phyloP scores from a whole-genome alignment of 2,888 invertebrate genomes.

The Cosmorhoe ocellata region DNA sequence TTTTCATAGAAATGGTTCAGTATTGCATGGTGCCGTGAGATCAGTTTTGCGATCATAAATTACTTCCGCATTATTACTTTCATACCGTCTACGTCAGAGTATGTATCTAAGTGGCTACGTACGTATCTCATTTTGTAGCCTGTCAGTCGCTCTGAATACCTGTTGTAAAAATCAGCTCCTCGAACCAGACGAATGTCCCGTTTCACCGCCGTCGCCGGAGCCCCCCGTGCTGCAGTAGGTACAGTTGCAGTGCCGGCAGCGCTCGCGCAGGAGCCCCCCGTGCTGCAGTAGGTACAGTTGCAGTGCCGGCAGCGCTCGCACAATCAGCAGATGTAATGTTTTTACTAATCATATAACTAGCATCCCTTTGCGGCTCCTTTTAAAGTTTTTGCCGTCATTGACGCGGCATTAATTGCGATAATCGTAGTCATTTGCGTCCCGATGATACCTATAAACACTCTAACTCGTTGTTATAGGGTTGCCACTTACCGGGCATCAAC shows the following conservation, averaged over 20 bases:
- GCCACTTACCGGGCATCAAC: not conserved
- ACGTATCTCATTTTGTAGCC: too few relatives aligned
- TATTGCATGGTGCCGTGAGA: not conserved
- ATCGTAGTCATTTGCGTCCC: slow-evolving; percentile 37
- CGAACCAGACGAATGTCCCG: too few relatives aligned
- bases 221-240: too few relatives aligned
- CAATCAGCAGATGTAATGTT: slow-evolving; percentile 22
- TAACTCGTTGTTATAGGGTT: slow-evolving; percentile 24
- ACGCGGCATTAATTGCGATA: slow-evolving; percentile 38
- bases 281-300: slow-evolving; percentile 3
- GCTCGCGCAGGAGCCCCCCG: too few relatives aligned
- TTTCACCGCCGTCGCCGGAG: too few relatives aligned
- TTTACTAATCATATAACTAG: slow-evolving; percentile 21
- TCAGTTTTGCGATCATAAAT: too few relatives aligned
- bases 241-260: not conserved
- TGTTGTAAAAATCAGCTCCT: too few relatives aligned
- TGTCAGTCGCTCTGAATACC: too few relatives aligned
- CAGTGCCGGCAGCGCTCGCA: not conserved
- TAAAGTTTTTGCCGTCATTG: slow-evolving; percentile 31
- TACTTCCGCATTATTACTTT: too few relatives aligned
- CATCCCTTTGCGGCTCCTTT: slow-evolving; percentile 31
- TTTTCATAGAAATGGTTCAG: not conserved
- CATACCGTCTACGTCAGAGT: too few relatives aligned
- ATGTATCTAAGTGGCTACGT: too few relatives aligned
- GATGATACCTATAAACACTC: slow-evolving; percentile 32